Conservation (phyloP, 2,888 invertebrate genomes). For the Chrysodeixis includens region DNA sequence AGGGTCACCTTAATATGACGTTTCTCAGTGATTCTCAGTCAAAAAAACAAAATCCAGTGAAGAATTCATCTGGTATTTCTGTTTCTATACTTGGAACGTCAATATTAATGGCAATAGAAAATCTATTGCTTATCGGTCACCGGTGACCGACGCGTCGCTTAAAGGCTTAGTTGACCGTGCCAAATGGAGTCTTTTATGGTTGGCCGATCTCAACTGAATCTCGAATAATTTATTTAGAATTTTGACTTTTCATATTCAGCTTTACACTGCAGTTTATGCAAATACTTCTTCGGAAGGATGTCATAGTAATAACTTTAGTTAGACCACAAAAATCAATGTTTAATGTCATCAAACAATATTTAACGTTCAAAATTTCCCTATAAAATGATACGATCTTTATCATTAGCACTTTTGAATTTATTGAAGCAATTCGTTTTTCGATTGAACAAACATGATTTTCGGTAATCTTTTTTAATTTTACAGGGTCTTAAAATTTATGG, state of each 20-base stretch:
- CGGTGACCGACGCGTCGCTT: neutral
- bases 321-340: neutral
- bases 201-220: neutral
- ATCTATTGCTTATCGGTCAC: neutral
- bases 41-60: no score
- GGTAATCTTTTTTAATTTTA: neutral
- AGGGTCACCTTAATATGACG: no score
- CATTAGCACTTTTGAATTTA: neutral
- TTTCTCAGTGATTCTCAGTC: no score
- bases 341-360: neutral
- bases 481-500: neutral
- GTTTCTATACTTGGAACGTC: no score
- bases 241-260: neutral
- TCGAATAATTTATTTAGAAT: neutral
- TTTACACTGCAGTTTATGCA: neutral
- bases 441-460: conserved; percentile 7
- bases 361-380: neutral
- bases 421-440: neutral
- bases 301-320: neutral
- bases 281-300: neutral
- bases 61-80: no score
- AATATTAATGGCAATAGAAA: neutral
- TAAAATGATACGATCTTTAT: conserved; percentile 5
- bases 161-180: neutral
- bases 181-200: no score